Evolutionary conservation across 2,113 vertebrate genomes (phyloP).

Genomic region (Pseudonaja textilis): DNA sequence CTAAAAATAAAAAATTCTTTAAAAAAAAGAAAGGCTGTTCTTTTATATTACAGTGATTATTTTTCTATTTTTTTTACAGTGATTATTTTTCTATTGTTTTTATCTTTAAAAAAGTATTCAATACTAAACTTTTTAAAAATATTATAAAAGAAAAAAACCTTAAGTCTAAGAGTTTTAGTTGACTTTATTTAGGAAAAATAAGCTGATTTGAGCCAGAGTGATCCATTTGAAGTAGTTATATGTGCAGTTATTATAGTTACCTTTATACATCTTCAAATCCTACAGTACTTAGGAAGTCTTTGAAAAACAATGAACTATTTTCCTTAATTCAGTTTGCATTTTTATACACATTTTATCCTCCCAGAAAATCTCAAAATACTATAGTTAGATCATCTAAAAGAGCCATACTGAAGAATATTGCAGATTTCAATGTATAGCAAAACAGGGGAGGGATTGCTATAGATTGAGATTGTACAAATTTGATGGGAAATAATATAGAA

Average conservation of each 20-base stretch:
- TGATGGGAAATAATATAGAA: neutral
- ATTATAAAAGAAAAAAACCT: neutral
- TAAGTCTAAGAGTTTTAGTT: neutral
- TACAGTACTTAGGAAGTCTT: neutral
- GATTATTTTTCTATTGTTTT: slow-evolving; percentile 22
- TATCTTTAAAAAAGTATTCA: slow-evolving; percentile 3
- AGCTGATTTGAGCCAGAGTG: slow-evolving; percentile 12
- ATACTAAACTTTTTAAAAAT: neutral
- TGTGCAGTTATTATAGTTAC: neutral
- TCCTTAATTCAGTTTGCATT: too few species aligned
- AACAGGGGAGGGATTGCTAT: neutral
- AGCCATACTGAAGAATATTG: neutral
- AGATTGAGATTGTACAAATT: neutral
- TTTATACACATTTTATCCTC: neutral
- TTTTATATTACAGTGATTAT: slow-evolving; percentile 30
- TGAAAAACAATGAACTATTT: neutral
- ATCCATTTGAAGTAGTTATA: neutral
- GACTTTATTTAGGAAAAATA: neutral
- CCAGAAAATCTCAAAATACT: neutral
- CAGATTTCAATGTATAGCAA: neutral
- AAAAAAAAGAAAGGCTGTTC: too few species aligned
- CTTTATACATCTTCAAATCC: slow-evolving; percentile 15
- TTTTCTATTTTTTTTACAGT: slow-evolving; percentile 11
- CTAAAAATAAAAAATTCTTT: too few species aligned
- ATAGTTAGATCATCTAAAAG: neutral